Evolutionary conservation across 2,888 invertebrate species (phyloP), one percentile per base, ranked within the genome.

Genomic region (Meghimatium bilineatum): DNA sequence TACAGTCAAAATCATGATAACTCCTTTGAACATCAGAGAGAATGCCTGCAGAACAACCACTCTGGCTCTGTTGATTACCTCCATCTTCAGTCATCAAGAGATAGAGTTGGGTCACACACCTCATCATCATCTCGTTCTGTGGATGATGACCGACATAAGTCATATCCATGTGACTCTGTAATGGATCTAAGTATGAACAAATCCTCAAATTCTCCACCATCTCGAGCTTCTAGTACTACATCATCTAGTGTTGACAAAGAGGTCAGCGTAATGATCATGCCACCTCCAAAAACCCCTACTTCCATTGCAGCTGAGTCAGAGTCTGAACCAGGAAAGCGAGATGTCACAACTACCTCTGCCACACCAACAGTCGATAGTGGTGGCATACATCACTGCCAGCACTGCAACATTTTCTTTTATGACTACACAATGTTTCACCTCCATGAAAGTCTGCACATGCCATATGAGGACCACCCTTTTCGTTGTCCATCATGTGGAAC

Each of bases 371-470:
- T 88, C 14, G 91, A 91, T 86, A 89, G 89, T 85, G 90, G 91
- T 67, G 82, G 82, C 17, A 90, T 91, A 71, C 91, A 91, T 85
- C 91, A 90, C 79, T 91, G 91, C 86, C 88, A 87, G 23, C 91
- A 91, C 84, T 91, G 91, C 85, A 91, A 91, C 88, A 90, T 91
- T 86, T 89, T 90, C 79, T 91, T 91, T 87, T 89, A 91, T 72
- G 91, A 91, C 87, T 91, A 89, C 88, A 91, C 91, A 32, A 91
- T 91, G 91, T 91, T 87, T 86, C 90, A 91, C 83, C 89, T 91
- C 38, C 91, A 91, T 83, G 89, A 91, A 88, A 90, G 90, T 85
- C 89, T 91, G 63, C 91, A 91, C 86, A 89, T 90, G n/a, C 91
- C 91, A 0, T 85, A 89, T 72, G 90, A 91, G 71, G 88, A 88